Conservation (phyloP, 2,888 invertebrate species). For the Ornithoptera alexandrae region DNA sequence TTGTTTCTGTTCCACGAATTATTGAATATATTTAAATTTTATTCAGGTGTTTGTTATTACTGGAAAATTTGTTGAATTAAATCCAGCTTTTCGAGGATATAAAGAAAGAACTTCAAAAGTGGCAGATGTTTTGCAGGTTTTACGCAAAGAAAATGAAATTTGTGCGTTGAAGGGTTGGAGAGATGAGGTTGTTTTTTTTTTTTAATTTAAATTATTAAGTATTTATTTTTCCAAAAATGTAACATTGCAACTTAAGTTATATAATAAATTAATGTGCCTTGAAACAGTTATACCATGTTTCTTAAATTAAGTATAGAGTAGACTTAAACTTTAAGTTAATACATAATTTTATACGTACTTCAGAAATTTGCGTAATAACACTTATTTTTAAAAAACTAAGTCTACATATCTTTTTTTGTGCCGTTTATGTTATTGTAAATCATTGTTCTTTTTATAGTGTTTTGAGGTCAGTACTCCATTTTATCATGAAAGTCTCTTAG, state of each 20-base stretch:
- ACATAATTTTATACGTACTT: no score
- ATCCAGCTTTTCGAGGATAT: conserved; percentile 93
- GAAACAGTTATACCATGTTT: no score
- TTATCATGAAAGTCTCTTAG: conserved; percentile 78
- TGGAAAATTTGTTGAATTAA: conserved; percentile 87
- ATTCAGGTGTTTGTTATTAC: conserved; percentile 86
- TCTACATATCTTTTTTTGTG: neutral
- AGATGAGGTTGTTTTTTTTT: conserved; percentile 84
- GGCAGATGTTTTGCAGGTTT: conserved; percentile 87
- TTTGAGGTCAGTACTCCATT: conserved; percentile 90
- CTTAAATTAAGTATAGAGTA: no score
- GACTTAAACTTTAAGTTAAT: no score
- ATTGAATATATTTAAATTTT: neutral
- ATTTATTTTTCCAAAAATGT: neutral
- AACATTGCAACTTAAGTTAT: no score
- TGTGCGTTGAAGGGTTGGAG: conserved; percentile 94
- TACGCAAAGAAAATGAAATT: conserved; percentile 87
- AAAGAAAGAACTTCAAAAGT: conserved; percentile 88
- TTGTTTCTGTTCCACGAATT: neutral
- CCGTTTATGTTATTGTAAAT: neutral
- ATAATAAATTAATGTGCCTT: neutral
- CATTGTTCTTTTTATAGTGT: conserved; percentile 74
- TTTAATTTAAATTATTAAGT: neutral
- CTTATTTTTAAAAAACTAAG: neutral
- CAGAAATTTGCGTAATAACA: no score